Evolutionary conservation across 2,113 vertebrate genomes (phyloP), one percentile per base, ranked within the genome.

Genomic region (Cavia porcellus): DNA sequence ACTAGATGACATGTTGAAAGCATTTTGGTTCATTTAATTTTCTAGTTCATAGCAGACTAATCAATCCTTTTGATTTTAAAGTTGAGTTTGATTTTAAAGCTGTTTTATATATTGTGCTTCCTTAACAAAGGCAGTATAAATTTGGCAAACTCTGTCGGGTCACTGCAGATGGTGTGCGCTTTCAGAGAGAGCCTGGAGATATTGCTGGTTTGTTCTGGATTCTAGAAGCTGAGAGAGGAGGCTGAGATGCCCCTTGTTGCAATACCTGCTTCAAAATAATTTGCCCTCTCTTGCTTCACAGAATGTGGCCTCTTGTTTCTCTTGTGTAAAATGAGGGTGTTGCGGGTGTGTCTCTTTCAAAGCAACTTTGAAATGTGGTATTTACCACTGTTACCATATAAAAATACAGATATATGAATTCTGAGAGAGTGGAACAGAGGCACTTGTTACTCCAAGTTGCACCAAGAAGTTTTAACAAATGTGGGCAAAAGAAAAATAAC

Each of bases 11-110:
- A 0, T 52, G 45, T 59, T 20, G 45, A 74, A 96, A 61, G 24
- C 3, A 74, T 96, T 96, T 88, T n/a, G 82, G 61, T 90, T 95
- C 88, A 72, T 92, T 97, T 93, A 80, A 83, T 96, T 97, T 92
- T 92, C 66, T 83, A 30, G 64, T 79, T 95, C 85, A 55, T 4
- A 66, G 85, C 85, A 25, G 57, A 83, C 72, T 59, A 19, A 68
- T 80, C 62, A 74, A 42, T 68, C 8, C 14, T 74, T 70, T 57
- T 17, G 4, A 47, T 3, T 62, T 75, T 81, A 86, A 88, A 74
- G 47, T 22, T 11, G 66, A 38, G 38, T 38, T 38, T 38, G 38
- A 38, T 38, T 38, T 86, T 32, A 93, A 93, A 47, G 57, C 3
- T 22, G 5, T 61, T 47, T 55, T 83, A 17, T 66, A 0, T 80